Conservation (phyloP, 2,797 vertebrate genomes). For the Tragelaphus oryx region DNA sequence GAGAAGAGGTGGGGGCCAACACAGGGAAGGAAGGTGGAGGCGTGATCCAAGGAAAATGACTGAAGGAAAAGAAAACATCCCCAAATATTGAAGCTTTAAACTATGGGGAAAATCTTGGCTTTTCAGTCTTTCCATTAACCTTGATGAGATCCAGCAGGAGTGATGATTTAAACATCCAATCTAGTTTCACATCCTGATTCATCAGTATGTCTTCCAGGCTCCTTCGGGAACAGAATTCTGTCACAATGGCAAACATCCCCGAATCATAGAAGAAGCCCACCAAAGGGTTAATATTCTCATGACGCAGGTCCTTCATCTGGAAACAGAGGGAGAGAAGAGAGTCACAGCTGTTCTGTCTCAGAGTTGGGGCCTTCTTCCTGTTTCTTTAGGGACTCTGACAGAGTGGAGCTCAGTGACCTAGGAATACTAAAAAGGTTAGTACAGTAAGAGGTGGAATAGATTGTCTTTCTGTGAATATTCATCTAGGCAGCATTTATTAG, state of each 20-base stretch:
- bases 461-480: background rate
- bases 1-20: background rate
- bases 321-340: slow-evolving; percentile 33
- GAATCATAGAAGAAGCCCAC: slow-evolving; percentile 92
- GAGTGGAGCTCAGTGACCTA: background rate
- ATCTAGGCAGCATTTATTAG: background rate
- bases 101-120: slow-evolving; percentile 16
- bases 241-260: slow-evolving; percentile 90
- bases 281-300: slow-evolving; percentile 92
- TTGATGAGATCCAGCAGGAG: slow-evolving; percentile 93
- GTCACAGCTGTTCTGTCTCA: background rate
- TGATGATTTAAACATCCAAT: slow-evolving; percentile 97
- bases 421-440: background rate
- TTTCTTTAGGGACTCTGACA: background rate
- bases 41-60: background rate
- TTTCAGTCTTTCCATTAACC: slow-evolving; percentile 77
- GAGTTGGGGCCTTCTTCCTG: background rate
- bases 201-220: slow-evolving; percentile 92
- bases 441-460: background rate
- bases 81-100: slow-evolving; percentile 18
- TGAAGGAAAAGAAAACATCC: background rate
- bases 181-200: slow-evolving; percentile 90
- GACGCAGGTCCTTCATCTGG: slow-evolving; percentile 92
- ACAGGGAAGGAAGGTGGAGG: background rate
- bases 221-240: slow-evolving; percentile 90